Conservation (phyloP, 2,113 vertebrate species). For the Sinocyclocheilus anophthalmus region DNA sequence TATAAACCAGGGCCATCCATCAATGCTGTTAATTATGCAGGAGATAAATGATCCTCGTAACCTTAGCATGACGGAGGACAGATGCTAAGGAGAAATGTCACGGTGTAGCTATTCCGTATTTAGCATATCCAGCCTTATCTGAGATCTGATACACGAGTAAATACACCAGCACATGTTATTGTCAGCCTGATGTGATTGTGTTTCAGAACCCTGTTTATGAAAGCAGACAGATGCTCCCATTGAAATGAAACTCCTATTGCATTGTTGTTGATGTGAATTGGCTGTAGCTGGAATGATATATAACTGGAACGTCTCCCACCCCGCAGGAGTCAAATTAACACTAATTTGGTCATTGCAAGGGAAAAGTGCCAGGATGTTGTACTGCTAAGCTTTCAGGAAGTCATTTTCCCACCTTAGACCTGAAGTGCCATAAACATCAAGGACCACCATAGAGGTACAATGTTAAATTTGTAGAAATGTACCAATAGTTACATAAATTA, state of each 20-base stretch:
- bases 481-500: background rate
- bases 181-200: conserved; percentile 22
- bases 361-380: background rate
- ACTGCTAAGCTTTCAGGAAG: background rate
- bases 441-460: too few relatives aligned
- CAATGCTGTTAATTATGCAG: conserved; percentile 21
- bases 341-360: background rate
- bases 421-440: background rate
- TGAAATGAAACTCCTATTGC: background rate
- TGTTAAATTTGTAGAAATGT: too few relatives aligned
- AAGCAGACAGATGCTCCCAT: background rate
- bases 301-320: background rate
- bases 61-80: conserved; percentile 9
- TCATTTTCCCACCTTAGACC: background rate
- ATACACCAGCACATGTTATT: background rate
- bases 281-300: background rate
- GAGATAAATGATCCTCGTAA: conserved; percentile 23
- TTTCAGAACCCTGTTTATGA: conserved; percentile 4
- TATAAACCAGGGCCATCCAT: conserved; percentile 19
- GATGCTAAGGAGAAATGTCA: conserved; percentile 17
- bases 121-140: conserved; percentile 14
- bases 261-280: background rate
- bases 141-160: conserved; percentile 8
- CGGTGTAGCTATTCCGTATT: background rate
- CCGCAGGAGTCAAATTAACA: background rate